Conservation (phyloP, 2,888 invertebrate genomes). For the Drosophila flavopinicola region DNA sequence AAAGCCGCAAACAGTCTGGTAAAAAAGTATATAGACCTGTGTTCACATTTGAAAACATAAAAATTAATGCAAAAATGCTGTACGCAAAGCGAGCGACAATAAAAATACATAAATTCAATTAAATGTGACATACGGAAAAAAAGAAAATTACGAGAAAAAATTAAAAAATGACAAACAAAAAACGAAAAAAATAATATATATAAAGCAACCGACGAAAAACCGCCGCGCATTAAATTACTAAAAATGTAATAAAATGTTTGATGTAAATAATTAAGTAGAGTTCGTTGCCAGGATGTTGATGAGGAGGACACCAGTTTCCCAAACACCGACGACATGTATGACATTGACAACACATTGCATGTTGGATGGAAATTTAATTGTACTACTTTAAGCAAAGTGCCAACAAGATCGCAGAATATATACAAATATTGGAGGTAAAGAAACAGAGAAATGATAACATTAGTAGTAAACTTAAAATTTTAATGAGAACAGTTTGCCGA, state of each 20-base stretch:
- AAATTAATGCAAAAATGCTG: constrained; percentile 79
- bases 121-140: constrained; percentile 74
- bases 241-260: constrained; percentile 77
- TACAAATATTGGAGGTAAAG: too few relatives aligned
- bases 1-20: constrained; percentile 69
- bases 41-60: constrained; percentile 68
- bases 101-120: constrained; percentile 81
- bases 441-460: not conserved
- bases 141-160: constrained; percentile 16
- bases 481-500: too few relatives aligned
- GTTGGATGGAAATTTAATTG: constrained; percentile 18
- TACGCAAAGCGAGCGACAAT: constrained; percentile 58
- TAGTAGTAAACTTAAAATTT: too few relatives aligned
- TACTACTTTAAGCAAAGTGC: constrained; percentile 7
- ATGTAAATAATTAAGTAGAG: constrained; percentile 70
- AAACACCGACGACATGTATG: constrained; percentile 54
- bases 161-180: constrained; percentile 3
- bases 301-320: constrained; percentile 32
- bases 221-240: constrained; percentile 64
- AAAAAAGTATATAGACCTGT: constrained; percentile 35
- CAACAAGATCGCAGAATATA: not conserved
- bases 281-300: constrained; percentile 37
- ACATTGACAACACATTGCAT: constrained; percentile 55
- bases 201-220: constrained; percentile 36
- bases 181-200: too few relatives aligned